Base-by-base conservation (phyloP, 2,888 invertebrate genomes). In the Linnaemya vulpina region DNA sequence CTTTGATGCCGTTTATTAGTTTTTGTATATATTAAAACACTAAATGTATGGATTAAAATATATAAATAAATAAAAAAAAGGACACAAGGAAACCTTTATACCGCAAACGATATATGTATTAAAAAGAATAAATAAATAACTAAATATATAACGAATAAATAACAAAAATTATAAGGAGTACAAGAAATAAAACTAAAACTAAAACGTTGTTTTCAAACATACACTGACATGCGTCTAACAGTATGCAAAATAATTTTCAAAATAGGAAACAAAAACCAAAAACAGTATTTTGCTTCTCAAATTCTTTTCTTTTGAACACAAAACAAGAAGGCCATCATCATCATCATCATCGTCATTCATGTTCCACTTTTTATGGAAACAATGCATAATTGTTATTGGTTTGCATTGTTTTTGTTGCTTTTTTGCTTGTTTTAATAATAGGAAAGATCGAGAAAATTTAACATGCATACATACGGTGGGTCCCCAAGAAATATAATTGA, bases 401-500 rank as follows among this genome's bases (percentile, higher is more conserved):
- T 73, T 67, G 40, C 49, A 60, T 43, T 60, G 43, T 35, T 60
- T 60, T 60, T 35, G 10, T 60, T 79, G 51, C 35, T n/a, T 40
- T n/a, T 30, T 58, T 68, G 4, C 5, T 70, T 78, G 30, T 15
- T 65, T 62, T 22, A 62, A 70, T 73, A 40, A 58, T 58, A 77
- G 70, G 70, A 71, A 70, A 77, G 76, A 83, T 70, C 82, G 71
- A 77, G 58, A 83, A 71, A 75, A 51, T 35, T 78, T 82, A 79
- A 79, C 85, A 85, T 85, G 85, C 85, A 85, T 65, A 82, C 85
- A 85, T 65, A 82, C 85, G 60, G 75, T 82, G 82, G 85, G 78
- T 82, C 85, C 85, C 85, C 82, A 82, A 79, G 75, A 75, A 81
- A 74, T 62, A 77, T 55, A 85, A 71, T 74, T 74, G 43, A 68